These are phyloP conservation scores for Formicarius rufipectus DNA, from an alignment of 2,113 vertebrate species.

Conservation along the genomic window DNA sequence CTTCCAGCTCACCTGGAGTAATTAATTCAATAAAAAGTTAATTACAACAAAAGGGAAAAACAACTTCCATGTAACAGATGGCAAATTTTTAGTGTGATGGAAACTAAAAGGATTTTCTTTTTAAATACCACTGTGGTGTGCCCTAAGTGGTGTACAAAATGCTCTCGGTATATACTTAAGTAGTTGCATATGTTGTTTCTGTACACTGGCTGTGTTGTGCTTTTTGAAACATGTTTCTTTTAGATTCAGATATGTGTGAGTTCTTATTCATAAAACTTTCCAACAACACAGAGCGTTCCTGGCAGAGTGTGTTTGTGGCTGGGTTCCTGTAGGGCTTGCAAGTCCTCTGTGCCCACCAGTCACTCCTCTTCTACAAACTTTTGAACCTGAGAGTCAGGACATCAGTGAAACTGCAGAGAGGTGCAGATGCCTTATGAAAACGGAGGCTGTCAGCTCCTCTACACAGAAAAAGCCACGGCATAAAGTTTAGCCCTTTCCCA, in stretches of 20 bases:
- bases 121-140: background rate
- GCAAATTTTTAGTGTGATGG: background rate
- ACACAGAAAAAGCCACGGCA: background rate
- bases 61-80: slow-evolving; percentile 45
- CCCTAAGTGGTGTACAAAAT: background rate
- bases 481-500: background rate
- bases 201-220: background rate
- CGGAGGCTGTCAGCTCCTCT: background rate
- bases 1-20: slow-evolving; percentile 62
- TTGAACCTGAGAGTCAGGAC: background rate
- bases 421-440: background rate
- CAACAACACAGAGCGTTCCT: background rate
- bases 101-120: background rate
- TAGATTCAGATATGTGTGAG: background rate
- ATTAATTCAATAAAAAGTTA: slow-evolving; percentile 65
- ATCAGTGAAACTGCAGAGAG: background rate
- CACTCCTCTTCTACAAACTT: background rate
- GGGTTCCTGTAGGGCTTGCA: background rate
- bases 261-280: background rate
- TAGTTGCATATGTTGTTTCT: background rate
- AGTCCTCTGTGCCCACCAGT: background rate
- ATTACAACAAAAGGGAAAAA: slow-evolving; percentile 35
- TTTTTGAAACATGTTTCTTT: background rate
- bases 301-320: background rate
- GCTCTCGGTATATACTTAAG: background rate